A percentile compares a stretch with the other conserved stretches of the same genome.
Conservation (phyloP, 2,888 invertebrate genomes). For the Dusona sp. region DNA sequence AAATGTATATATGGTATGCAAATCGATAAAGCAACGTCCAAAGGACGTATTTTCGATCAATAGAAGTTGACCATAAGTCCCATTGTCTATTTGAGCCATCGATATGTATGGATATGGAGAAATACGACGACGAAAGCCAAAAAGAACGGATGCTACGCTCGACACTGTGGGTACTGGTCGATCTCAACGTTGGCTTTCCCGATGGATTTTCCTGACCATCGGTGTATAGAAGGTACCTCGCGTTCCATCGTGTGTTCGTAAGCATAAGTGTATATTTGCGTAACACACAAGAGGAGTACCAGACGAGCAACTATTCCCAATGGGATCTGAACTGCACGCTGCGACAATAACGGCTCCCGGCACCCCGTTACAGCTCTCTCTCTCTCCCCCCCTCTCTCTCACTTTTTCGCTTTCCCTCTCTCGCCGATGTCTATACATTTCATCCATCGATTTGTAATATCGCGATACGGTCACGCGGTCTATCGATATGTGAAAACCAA, state of each 20-base stretch:
- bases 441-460: conserved; percentile 76
- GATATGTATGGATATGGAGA: conserved; percentile 11
- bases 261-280: conserved; percentile 7
- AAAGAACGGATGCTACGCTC: conserved; percentile 23
- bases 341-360: conserved; percentile 66
- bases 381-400: neutral
- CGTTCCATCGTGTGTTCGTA: conserved; percentile 5
- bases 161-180: conserved; percentile 24
- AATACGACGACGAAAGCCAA: conserved; percentile 29
- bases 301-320: conserved; percentile 54
- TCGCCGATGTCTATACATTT: conserved; percentile 49
- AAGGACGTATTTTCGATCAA: conserved; percentile 2
- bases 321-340: conserved; percentile 58
- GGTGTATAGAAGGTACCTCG: conserved; percentile 7
- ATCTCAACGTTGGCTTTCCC: conserved; percentile 53
- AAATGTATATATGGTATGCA: neutral
- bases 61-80: neutral
- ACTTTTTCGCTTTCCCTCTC: neutral
- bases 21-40: conserved; percentile 33
- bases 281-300: conserved; percentile 38
- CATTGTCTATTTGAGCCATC: conserved; percentile 4
- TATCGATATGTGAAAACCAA: conserved; percentile 66
- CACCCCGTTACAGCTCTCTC: neutral
- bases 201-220: conserved; percentile 52
- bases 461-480: conserved; percentile 67